Conservation (phyloP, 2,888 invertebrate species). For the Acanthosepion pharaonis region DNA sequence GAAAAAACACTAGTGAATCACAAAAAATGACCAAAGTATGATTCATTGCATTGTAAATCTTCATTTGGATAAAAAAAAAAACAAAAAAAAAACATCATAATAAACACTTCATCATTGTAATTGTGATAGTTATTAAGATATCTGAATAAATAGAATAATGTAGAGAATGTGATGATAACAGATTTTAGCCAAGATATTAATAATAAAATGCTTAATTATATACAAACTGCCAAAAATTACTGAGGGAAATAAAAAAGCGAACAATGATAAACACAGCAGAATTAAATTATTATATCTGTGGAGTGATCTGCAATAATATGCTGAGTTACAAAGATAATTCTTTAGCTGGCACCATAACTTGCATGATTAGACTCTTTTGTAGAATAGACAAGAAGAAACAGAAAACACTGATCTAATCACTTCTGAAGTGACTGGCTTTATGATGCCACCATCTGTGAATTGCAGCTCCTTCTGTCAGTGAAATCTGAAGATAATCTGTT, state of each 20-base stretch:
- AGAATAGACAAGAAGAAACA: background rate
- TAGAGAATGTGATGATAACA: background rate
- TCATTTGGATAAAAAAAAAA: background rate
- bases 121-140: background rate
- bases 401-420: background rate
- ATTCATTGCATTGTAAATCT: background rate
- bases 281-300: background rate
- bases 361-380: constrained; percentile 20
- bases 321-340: background rate
- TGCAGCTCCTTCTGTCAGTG: background rate
- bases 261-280: no score
- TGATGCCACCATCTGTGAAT: background rate
- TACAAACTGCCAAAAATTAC: background rate
- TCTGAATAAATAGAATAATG: background rate
- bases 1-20: no score
- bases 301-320: background rate
- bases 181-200: background rate
- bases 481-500: background rate
- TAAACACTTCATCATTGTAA: background rate
- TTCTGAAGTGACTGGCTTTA: background rate
- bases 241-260: no score
- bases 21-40: background rate
- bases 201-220: background rate
- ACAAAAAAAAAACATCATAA: background rate
- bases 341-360: background rate